Evolutionary conservation across 2,113 vertebrate species (phyloP).

Genomic region (Atractosteus spatula): DNA sequence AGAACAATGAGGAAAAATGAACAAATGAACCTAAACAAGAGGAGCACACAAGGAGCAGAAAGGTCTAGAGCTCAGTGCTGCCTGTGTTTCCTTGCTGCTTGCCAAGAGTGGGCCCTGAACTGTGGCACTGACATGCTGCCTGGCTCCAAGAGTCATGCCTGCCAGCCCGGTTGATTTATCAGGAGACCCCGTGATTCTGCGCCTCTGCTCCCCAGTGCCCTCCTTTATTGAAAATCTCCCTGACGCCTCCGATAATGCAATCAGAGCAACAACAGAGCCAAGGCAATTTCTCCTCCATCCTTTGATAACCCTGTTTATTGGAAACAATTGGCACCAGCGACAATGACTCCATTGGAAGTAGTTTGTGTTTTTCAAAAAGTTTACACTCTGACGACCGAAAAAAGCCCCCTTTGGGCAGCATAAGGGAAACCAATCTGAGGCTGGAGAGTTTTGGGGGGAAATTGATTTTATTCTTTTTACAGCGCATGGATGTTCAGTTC

Average conservation of each 20-base stretch:
- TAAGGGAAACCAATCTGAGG: too few relatives aligned
- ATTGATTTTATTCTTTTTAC: too few relatives aligned
- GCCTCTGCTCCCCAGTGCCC: constrained; percentile 62
- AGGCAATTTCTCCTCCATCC: constrained; percentile 75
- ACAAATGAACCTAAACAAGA: constrained; percentile 68
- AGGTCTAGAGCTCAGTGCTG: constrained; percentile 27
- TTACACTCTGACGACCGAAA: too few relatives aligned
- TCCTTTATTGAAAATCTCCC: constrained; percentile 74
- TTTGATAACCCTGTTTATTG: constrained; percentile 70
- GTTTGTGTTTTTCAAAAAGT: constrained; percentile 27
- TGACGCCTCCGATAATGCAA: constrained; percentile 77
- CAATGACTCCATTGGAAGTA: constrained; percentile 72
- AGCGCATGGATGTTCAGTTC: too few relatives aligned
- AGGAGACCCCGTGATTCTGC: constrained; percentile 63
- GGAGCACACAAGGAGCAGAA: constrained; percentile 45
- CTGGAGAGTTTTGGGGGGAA: too few relatives aligned
- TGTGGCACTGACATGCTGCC: constrained; percentile 54
- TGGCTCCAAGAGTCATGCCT: constrained; percentile 59
- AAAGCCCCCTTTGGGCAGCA: too few relatives aligned
- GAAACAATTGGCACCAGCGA: constrained; percentile 64
- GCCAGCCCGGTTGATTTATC: constrained; percentile 72
- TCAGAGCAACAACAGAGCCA: constrained; percentile 73
- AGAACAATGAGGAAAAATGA: constrained; percentile 30
- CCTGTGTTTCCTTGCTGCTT: constrained; percentile 43
- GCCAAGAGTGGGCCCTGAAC: constrained; percentile 69